Base-by-base conservation (phyloP, 2,888 invertebrate species). In the Agrotis segetum region DNA sequence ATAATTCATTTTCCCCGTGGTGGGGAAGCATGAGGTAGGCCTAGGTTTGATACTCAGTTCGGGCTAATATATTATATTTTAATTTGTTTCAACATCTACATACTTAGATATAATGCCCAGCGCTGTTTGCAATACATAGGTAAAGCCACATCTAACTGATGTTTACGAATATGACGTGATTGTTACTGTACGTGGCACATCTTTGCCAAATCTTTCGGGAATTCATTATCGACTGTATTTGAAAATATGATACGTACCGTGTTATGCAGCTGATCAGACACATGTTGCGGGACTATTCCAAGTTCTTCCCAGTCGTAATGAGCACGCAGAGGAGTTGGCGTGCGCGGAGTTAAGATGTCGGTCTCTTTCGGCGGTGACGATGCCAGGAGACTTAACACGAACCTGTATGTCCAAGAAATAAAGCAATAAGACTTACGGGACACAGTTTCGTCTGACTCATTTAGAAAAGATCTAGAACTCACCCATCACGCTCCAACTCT, bases 191-290 rank as follows among this genome's bases (percentile, higher is more conserved):
- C 1, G 40, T 34, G 6, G 7, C 11, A 40, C 40, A 40, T 40
- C 4, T 40, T 5, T 40, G 40, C 11, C 40, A 40, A 40, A 40
- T 40, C 40, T 40, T 40, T 11, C 11, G 40, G 0, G 40, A 9
- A 40, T 40, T n/a, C n/a, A n/a, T n/a, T 40, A 9, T 1, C 4
- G 2, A 11, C 1, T 11, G 11, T 1, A 5, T 40, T 40, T 21
- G 11, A 46, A 52, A 29, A 59, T 9, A 59, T 19, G 19, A 50
- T 46, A 7, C 24, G 89, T 92, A 98, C 98, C 96, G 97, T 97
- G 78, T 97, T 97, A 84, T 97, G 97, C 60, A 98, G 94, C 87
- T 98, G 97, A 81, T 97, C 96, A 24, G 97, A 90, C 7, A 97
- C 96, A 72, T 97, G 96, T 71, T 95, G 95, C 62, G 97, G 97